Conservation (phyloP, 53 echinoderm and acorn worm genomes). For the Antedon mediterranea region DNA sequence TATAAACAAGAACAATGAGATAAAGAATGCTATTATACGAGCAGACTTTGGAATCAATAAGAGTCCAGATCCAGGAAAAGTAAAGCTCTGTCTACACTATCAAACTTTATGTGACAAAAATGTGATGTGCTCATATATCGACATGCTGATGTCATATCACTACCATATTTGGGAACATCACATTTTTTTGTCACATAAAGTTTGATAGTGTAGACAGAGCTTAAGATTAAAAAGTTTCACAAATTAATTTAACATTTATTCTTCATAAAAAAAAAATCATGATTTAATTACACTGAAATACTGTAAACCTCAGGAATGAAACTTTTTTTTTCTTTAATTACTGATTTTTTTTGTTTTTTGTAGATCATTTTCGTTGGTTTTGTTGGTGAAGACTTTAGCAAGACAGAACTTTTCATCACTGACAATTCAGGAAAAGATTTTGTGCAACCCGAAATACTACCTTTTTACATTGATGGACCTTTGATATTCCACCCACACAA, state of each 20-base stretch:
- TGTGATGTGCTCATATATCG: too few species aligned
- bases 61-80: constrained; percentile 46
- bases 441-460: background rate
- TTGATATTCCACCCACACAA: constrained; percentile 30
- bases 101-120: too few species aligned
- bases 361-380: constrained; percentile 67
- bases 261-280: too few species aligned
- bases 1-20: constrained; percentile 30
- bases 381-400: constrained; percentile 22
- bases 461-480: constrained; percentile 39
- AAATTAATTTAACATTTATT: too few species aligned
- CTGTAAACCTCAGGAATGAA: too few species aligned
- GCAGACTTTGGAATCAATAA: constrained; percentile 48
- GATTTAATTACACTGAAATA: background rate
- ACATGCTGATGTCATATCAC: background rate
- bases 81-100: constrained; percentile 2
- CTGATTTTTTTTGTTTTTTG: background rate
- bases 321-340: background rate
- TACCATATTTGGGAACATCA: too few species aligned
- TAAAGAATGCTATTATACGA: constrained; percentile 52
- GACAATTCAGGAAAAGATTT: constrained; percentile 46
- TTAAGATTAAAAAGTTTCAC: too few species aligned
- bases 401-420: constrained; percentile 53
- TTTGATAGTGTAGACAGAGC: too few species aligned
- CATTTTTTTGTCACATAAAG: too few species aligned